Conservation (phyloP, 2,113 vertebrate species). For the Neotragus moschatus region DNA sequence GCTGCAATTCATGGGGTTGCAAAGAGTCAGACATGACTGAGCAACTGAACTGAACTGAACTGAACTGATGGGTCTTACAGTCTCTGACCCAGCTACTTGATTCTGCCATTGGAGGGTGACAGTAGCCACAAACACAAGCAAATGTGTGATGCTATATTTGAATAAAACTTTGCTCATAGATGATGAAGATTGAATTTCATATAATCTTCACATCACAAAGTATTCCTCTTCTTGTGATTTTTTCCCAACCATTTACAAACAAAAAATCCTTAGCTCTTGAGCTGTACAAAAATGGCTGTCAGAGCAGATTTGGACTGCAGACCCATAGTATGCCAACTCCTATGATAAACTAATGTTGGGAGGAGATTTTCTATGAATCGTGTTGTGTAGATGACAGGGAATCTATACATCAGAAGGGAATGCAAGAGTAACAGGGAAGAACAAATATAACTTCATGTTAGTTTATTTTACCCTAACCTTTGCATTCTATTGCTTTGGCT, state of each 20-base stretch:
- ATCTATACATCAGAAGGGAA: neutral
- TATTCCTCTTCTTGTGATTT: neutral
- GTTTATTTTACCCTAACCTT: neutral
- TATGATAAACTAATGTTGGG: neutral
- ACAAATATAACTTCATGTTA: neutral
- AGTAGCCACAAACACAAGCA: neutral
- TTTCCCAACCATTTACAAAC: neutral
- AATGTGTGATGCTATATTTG: neutral
- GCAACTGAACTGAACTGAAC: too few species aligned
- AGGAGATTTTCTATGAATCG: neutral
- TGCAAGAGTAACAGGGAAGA: neutral
- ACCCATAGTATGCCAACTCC: neutral
- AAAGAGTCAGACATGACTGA: accelerated
- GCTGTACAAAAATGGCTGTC: neutral
- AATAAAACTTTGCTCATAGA: neutral
- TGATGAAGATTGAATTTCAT: neutral
- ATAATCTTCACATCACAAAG: neutral
- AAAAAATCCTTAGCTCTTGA: neutral
- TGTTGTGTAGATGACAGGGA: neutral
- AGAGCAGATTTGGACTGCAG: neutral
- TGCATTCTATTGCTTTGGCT: neutral
- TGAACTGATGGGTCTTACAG: neutral
- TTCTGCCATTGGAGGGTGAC: neutral
- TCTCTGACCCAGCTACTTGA: neutral
- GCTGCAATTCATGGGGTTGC: too few species aligned